Conservation (phyloP, 2,888 invertebrate genomes). For the Fragum sueziense region DNA sequence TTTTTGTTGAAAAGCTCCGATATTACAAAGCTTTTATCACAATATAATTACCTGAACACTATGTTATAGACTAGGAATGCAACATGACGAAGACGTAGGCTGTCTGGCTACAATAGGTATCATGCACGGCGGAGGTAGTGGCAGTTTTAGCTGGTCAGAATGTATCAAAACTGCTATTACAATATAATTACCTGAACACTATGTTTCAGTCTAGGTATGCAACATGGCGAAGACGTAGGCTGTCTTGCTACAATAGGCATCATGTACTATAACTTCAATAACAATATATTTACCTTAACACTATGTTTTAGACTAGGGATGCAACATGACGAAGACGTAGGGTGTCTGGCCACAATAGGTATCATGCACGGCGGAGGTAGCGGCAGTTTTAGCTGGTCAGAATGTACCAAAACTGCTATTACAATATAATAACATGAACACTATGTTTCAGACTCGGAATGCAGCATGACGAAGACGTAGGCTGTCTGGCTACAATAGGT, state of each 20-base stretch:
- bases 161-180: slow-evolving; percentile 15
- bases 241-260: slow-evolving; percentile 16
- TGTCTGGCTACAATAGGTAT: slow-evolving; percentile 15
- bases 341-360: slow-evolving; percentile 7
- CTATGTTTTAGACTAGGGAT: no score
- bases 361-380: slow-evolving; percentile 17
- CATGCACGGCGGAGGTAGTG: slow-evolving; percentile 12
- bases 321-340: slow-evolving; percentile 22
- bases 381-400: slow-evolving; percentile 11
- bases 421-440: no score
- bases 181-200: no score
- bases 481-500: slow-evolving; percentile 7
- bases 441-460: slow-evolving; percentile 24
- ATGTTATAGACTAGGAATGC: slow-evolving; percentile 25
- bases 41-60: no score
- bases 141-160: slow-evolving; percentile 8
- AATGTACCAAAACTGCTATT: slow-evolving; percentile 13
- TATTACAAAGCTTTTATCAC: no score
- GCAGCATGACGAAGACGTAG: slow-evolving; percentile 20
- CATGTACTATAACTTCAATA: no score
- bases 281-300: no score
- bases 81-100: slow-evolving; percentile 19
- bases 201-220: slow-evolving; percentile 27
- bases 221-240: slow-evolving; percentile 8
- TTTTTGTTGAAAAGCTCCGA: no score